phyloP scores from a whole-genome alignment of 1,140 invertebrate genomes.

The Pogonomyrmex californicus region DNA sequence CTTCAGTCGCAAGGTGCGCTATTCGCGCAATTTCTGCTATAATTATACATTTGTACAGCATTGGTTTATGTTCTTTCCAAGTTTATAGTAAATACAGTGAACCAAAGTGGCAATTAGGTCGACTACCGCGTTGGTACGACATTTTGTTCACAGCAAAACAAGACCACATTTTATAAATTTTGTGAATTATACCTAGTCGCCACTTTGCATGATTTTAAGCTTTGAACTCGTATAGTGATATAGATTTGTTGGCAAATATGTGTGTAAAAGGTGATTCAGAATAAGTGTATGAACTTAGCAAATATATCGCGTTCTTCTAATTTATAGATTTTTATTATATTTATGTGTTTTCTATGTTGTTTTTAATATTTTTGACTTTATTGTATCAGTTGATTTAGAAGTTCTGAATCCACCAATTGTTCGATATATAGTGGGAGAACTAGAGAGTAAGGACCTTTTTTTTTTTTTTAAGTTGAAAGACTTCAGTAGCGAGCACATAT shows the following conservation, averaged over 20 bases:
- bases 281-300: constrained; percentile 51
- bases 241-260: constrained; percentile 42
- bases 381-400: constrained; percentile 26
- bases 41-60: constrained; percentile 50
- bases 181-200: constrained; percentile 55
- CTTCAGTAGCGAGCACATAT: not conserved
- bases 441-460: constrained; percentile 49
- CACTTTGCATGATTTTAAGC: constrained; percentile 60
- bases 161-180: constrained; percentile 64
- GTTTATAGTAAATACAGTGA: constrained; percentile 35
- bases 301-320: constrained; percentile 59
- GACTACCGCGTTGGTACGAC: constrained; percentile 58
- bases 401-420: constrained; percentile 54
- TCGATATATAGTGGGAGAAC: constrained; percentile 40
- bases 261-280: constrained; percentile 40
- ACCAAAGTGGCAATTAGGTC: constrained; percentile 58
- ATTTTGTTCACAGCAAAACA: constrained; percentile 45
- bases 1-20: constrained; percentile 39
- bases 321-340: constrained; percentile 60
- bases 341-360: constrained; percentile 56
- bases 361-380: constrained; percentile 55
- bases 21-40: constrained; percentile 33
- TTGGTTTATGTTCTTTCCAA: constrained; percentile 28
- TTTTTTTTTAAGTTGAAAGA: constrained; percentile 39
- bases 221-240: constrained; percentile 48